phyloP scores from a whole-genome alignment of 1,140 invertebrate species.

The Drosophila suzukii region DNA sequence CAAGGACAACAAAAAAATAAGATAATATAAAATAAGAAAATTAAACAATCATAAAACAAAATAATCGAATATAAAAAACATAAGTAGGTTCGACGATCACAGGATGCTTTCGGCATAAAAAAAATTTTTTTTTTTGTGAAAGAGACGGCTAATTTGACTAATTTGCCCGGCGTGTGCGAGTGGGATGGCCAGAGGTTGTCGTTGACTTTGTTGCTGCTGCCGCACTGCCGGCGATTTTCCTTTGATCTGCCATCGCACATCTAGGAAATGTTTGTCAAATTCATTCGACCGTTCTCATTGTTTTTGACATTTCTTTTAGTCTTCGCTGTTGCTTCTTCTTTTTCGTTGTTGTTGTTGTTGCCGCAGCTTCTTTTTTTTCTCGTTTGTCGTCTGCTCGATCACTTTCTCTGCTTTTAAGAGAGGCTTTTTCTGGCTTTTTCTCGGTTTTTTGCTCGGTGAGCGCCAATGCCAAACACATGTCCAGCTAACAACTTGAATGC shows the following conservation, averaged over 20 bases:
- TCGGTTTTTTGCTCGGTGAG: conserved; percentile 13
- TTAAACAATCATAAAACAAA: neutral
- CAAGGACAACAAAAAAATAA: too few relatives aligned
- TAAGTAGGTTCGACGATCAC: conserved; percentile 22
- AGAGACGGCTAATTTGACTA: conserved; percentile 69
- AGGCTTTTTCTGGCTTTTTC: conserved; percentile 13
- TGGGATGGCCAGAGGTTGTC: conserved; percentile 27
- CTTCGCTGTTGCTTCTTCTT: conserved; percentile 27
- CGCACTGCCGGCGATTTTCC: conserved; percentile 41
- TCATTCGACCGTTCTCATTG: conserved; percentile 82
- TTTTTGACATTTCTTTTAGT: conserved; percentile 83
- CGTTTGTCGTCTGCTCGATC: conserved; percentile 32
- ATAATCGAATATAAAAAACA: neutral
- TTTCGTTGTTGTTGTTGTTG: conserved; percentile 3
- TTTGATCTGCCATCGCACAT: conserved; percentile 84
- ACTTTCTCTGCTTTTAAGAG: conserved; percentile 35
- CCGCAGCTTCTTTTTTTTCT: conserved; percentile 1
- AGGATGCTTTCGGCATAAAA: conserved; percentile 28
- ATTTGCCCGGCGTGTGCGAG: conserved; percentile 39
- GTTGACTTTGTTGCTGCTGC: conserved; percentile 35
- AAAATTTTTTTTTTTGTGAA: conserved; percentile 12
- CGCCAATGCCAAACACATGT: conserved; percentile 49
- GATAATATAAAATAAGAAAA: neutral
- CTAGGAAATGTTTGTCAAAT: conserved; percentile 84
- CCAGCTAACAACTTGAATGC: conserved; percentile 34